These are phyloP conservation scores for Uropetala carovei DNA, from an alignment of 2,888 invertebrate species.

Conservation along the genomic window DNA sequence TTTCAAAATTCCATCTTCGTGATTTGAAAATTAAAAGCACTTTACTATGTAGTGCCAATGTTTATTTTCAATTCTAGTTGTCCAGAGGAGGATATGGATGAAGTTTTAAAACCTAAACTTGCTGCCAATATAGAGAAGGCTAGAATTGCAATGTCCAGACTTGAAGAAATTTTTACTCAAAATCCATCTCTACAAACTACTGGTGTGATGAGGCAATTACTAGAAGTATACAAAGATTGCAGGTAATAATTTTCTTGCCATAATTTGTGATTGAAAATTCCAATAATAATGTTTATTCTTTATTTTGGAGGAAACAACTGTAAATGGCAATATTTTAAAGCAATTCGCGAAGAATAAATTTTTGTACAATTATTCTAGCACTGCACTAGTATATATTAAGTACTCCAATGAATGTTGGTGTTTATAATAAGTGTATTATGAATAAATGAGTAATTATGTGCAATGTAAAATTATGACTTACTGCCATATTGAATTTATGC, in stretches of 20 bases:
- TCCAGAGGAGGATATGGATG: conserved; percentile 70
- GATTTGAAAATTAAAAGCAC: background rate
- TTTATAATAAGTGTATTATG: no score
- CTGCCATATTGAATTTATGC: no score
- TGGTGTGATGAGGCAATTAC: conserved; percentile 85
- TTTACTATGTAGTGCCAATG: background rate
- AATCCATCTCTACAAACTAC: conserved; percentile 86
- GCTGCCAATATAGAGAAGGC: conserved; percentile 88
- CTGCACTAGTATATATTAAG: no score
- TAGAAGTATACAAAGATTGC: conserved; percentile 91
- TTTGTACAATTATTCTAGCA: no score
- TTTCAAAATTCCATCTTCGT: background rate
- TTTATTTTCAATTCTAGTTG: conserved; percentile 40
- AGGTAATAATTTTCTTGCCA: conserved; percentile 71
- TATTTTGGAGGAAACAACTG: background rate
- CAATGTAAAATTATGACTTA: no score
- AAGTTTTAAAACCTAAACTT: conserved; percentile 78
- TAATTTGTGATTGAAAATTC: background rate
- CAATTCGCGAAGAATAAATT: no score
- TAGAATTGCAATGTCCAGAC: conserved; percentile 83
- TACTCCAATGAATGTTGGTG: no score
- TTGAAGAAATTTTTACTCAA: conserved; percentile 88
- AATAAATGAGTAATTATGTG: no score
- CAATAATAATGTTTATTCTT: background rate
- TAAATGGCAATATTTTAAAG: background rate